Percentiles rank a stretch among this genome's conserved stretches.
phyloP scores from a whole-genome alignment of 2,888 invertebrate genomes.

The Philereme transversata region DNA sequence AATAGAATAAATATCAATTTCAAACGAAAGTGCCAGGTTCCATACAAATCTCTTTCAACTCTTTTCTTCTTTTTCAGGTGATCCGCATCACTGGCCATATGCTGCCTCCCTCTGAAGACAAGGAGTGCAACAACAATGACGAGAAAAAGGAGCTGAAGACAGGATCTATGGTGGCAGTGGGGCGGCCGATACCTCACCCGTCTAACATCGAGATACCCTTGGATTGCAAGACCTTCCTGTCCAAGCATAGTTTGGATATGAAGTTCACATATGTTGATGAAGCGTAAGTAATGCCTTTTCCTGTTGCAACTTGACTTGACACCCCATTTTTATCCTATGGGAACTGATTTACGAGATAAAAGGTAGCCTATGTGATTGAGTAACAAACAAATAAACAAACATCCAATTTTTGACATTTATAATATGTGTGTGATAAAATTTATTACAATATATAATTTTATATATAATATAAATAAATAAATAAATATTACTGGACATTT shows the following conservation, averaged over 20 bases:
- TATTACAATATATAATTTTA: too few species aligned
- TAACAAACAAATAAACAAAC: too few species aligned
- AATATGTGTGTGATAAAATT: too few species aligned
- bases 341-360: too few species aligned
- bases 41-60: background rate
- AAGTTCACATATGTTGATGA: constrained; percentile 97
- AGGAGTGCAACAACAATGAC: constrained; percentile 58
- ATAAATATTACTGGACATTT: too few species aligned
- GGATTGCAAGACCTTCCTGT: constrained; percentile 94
- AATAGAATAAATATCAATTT: too few species aligned
- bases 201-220: constrained; percentile 96
- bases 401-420: too few species aligned
- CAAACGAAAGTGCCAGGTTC: too few species aligned
- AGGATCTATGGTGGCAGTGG: constrained; percentile 88
- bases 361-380: too few species aligned
- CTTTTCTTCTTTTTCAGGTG: constrained; percentile 84
- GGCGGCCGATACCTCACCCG: constrained; percentile 93
- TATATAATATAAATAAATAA: too few species aligned
- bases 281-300: constrained; percentile 85
- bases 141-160: constrained; percentile 64
- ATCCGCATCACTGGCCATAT: constrained; percentile 94
- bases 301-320: too few species aligned
- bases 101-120: constrained; percentile 66
- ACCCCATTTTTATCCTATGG: too few species aligned
- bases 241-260: constrained; percentile 96